These are phyloP conservation scores for Pomatostomus ruficeps DNA, from an alignment of 2,113 vertebrate species.

Conservation along the genomic window DNA sequence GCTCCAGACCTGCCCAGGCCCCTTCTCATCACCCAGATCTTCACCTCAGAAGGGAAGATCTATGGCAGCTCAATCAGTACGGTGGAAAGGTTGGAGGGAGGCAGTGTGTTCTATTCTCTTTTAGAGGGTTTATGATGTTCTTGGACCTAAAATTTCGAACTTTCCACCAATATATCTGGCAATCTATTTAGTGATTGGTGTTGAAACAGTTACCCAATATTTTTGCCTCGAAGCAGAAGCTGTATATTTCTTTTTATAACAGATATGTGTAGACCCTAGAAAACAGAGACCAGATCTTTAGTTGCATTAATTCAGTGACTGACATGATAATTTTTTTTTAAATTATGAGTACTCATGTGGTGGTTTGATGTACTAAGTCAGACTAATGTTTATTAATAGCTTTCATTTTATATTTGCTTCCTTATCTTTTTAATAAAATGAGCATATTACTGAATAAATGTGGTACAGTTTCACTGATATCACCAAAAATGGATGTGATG, in stretches of 20 bases:
- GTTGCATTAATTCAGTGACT: neutral
- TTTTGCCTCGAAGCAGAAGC: neutral
- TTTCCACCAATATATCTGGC: neutral
- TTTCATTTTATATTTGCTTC: constrained; percentile 47
- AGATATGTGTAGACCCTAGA: neutral
- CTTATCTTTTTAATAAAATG: constrained; percentile 63
- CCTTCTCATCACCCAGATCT: neutral
- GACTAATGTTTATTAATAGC: constrained; percentile 40
- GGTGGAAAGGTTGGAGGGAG: neutral
- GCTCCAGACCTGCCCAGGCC: neutral
- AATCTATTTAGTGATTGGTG: neutral
- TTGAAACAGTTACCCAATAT: neutral
- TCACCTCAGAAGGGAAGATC: neutral
- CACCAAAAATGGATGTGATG: neutral
- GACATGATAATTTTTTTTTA: neutral
- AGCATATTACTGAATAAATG: constrained; percentile 38
- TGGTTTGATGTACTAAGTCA: neutral
- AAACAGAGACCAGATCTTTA: neutral
- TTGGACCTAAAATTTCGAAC: neutral
- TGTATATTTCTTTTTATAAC: neutral
- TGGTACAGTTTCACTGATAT: neutral
- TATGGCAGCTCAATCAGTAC: neutral
- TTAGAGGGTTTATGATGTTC: neutral
- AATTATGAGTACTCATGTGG: neutral
- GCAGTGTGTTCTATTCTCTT: neutral